A percentile compares a stretch with the other conserved stretches of the same genome.
phyloP scores from a whole-genome alignment of 2,888 invertebrate genomes.

The Temnothorax unifasciatus region DNA sequence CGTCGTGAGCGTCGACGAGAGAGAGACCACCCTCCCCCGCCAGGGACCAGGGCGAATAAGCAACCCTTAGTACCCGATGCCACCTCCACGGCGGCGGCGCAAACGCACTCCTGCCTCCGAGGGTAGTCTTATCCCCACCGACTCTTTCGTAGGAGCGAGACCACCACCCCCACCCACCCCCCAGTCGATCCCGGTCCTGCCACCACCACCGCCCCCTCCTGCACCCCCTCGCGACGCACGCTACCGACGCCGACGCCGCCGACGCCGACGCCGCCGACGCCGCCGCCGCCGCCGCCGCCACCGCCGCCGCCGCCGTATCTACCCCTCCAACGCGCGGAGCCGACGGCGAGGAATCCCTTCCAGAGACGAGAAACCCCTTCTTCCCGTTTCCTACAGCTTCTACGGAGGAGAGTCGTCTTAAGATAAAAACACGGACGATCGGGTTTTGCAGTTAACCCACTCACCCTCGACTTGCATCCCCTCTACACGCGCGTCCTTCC shows the following conservation, averaged over 20 bases:
- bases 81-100: conserved; percentile 85
- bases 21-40: conserved; percentile 78
- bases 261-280: conserved; percentile 48
- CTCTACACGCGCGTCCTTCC: conserved; percentile 66
- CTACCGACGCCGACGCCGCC: conserved; percentile 60
- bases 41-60: conserved; percentile 79
- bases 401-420: conserved; percentile 81
- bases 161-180: conserved; percentile 76
- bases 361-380: conserved; percentile 68
- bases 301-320: conserved; percentile 66
- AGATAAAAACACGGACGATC: conserved; percentile 86
- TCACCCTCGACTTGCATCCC: conserved; percentile 73
- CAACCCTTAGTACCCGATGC: conserved; percentile 84
- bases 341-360: conserved; percentile 72
- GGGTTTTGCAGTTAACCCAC: conserved; percentile 84
- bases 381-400: conserved; percentile 72
- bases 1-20: conserved; percentile 73
- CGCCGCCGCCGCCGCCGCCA: conserved; percentile 57
- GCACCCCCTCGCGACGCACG: conserved; percentile 65
- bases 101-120: conserved; percentile 84
- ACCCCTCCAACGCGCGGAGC: conserved; percentile 69
- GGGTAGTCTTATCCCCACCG: conserved; percentile 86
- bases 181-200: conserved; percentile 71
- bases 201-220: conserved; percentile 69
- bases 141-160: conserved; percentile 78